Base-by-base conservation (phyloP, 2,888 invertebrate genomes). In the Gasteruption jaculator region DNA sequence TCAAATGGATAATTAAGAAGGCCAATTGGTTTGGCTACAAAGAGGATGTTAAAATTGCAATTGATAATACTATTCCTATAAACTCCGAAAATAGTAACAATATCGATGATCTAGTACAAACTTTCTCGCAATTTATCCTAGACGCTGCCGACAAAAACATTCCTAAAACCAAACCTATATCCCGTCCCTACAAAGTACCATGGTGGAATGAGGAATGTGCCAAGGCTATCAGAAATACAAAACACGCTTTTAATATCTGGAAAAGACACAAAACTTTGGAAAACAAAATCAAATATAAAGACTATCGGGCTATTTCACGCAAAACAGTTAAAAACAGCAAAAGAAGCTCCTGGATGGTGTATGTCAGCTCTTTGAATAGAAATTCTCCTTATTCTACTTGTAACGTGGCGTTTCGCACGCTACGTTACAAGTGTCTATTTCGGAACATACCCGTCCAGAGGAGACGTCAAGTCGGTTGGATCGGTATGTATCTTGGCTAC, bases 191-290 rank as follows among this genome's bases (percentile, higher is more conserved):
- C 20, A 26, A 30, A 18, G 6, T 32, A 3, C 47, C 45, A n/a
- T 54, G 56, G 52, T 53, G 52, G 53, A 53, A 50, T 20, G 3
- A 41, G 1, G 20, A 47, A 10, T 47, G 49, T 24, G 15, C 38
- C 14, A 15, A 30, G 16, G 41, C 37, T 1, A 22, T 43, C 4
- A 31, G 32, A 36, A 14, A 41, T 18, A 24, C 19, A 3, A 50
- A 51, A 38, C 38, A 44, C 5, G 45, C 52, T 2, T 41, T 45
- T 3, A 46, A 49, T 14, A 38, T 18, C 6, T 51, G 31, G 6
- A 49, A 48, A 39, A 46, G 34, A 41, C 38, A 50, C n/a, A 42
- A 36, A 0, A 41, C 43, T 1, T 3, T 5, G 1, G 40, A 31
- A 15, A 48, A 47, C 21, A 43, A 38, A 44, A 46, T 46, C 4